Base-by-base conservation (phyloP, 2,113 vertebrate species). In the Parus major region DNA sequence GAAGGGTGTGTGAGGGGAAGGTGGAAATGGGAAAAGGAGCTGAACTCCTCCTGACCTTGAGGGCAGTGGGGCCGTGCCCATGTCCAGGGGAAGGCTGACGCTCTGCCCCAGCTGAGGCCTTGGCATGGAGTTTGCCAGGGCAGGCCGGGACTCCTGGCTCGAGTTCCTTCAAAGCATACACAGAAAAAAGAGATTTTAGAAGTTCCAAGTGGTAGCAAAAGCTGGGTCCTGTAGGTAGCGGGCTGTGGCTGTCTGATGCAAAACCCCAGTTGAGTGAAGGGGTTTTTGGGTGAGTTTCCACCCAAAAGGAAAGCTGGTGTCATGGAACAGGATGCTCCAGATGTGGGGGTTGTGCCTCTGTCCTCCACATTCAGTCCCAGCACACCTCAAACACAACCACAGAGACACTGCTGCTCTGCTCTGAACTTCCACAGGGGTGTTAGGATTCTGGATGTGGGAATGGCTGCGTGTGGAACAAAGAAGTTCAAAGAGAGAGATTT, bases 71-170 rank as follows among this genome's bases (percentile, higher is more conserved):
- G 98, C 98, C 0, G 98, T 97, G 92, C 98, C 98, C 98, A 99
- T 98, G 82, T 99, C 98, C 96, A 98, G 91, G 95, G 98, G 97
- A 90, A 98, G 98, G 94, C 86, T 98, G 95, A 98, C 98, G 33
- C 96, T 97, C 90, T 99, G 98, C 84, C 98, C 98, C 94, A 99
- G 97, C 82, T 98, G 98, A 92, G 99, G 98, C 93, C 99, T 97
- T 86, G 98, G 98, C 95, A 98, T 96, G 50, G 98, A 97, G 63
- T 96, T 99, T 72, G 99, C 98, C 75, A 98, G 97, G 80, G 99
- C 97, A 90, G 99, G 98, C 47, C 98, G 98, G 56, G 98, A 97
- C 63, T 99, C 99, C 98, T 99, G 99, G 97, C 96, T 98, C 3
- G 98, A 98, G 93, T 98, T 99, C 98, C 99, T 99, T 97, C 17